phyloP scores from a whole-genome alignment of 2,113 vertebrate species.

The Pelecanoides urinatrix region DNA sequence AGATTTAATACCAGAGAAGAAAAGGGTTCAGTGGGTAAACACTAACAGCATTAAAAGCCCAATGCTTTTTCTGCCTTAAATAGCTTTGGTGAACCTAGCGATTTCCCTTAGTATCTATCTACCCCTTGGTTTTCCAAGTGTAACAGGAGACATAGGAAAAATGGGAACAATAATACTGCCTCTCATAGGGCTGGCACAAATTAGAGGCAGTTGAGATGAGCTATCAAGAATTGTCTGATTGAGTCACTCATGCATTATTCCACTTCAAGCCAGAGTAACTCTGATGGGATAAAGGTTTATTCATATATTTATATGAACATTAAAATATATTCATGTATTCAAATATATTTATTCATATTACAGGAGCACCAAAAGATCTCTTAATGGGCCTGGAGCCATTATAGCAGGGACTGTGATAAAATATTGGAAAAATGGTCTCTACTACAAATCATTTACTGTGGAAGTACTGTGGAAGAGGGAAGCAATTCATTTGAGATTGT shows the following conservation, averaged over 20 bases:
- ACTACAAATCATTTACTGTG: background rate
- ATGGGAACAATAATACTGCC: background rate
- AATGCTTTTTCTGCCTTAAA: background rate
- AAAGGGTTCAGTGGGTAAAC: background rate
- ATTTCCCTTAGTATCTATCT: background rate
- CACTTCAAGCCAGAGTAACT: background rate
- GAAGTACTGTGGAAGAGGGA: background rate
- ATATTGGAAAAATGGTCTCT: background rate
- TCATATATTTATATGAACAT: background rate
- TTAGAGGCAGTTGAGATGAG: background rate
- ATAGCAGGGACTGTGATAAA: background rate
- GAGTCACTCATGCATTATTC: background rate
- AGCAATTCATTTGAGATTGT: background rate
- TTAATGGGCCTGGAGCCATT: background rate
- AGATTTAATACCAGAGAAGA: background rate
- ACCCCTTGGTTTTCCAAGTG: background rate
- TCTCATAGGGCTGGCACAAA: background rate
- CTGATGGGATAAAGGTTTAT: background rate
- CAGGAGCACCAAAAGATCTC: background rate
- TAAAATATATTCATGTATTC: constrained; percentile 2
- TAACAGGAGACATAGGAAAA: background rate
- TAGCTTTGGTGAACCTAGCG: background rate
- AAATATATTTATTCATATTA: background rate
- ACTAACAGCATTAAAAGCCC: background rate
- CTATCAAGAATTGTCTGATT: background rate